A percentile compares a stretch with the other conserved stretches of the same genome.
Evolutionary conservation across 2,797 vertebrate species (phyloP).

Genomic region (Myioborus melanocephalus): DNA sequence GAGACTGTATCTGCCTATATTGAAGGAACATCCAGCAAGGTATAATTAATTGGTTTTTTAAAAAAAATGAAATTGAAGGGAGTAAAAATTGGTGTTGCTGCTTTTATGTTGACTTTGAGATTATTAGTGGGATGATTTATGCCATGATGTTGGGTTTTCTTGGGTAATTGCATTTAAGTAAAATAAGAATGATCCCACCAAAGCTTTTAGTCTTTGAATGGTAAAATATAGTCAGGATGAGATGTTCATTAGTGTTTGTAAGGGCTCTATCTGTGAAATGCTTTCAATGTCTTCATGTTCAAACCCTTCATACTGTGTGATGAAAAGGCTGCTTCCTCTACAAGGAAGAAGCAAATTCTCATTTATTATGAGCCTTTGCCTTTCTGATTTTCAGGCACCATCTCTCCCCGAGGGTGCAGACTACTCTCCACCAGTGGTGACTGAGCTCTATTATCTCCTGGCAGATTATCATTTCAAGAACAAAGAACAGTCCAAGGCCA

Average conservation of each 20-base stretch:
- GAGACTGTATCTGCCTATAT: conserved; percentile 92
- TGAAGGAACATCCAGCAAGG: conserved; percentile 86
- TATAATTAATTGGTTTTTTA: conserved; percentile 16
- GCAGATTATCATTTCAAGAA: conserved; percentile 99
- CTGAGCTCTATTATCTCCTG: conserved; percentile 93
- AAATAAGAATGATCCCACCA: neutral
- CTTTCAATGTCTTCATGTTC: neutral
- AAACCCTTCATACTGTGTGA: neutral
- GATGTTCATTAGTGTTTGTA: neutral
- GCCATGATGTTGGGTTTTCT: neutral
- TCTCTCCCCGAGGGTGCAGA: conserved; percentile 88
- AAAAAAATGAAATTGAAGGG: neutral
- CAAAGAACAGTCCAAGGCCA: conserved; percentile 97
- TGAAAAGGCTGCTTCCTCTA: neutral
- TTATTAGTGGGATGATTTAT: neutral
- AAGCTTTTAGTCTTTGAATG: neutral
- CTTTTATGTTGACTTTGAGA: neutral
- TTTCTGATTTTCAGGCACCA: conserved; percentile 78
- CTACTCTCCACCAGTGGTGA: conserved; percentile 86
- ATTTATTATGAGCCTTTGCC: neutral
- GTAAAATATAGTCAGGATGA: neutral
- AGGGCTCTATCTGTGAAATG: neutral
- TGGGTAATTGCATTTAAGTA: neutral
- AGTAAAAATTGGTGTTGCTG: neutral
- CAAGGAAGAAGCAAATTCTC: neutral